phyloP scores from a whole-genome alignment of 2,113 vertebrate genomes.

The Ibidorhyncha struthersii region DNA sequence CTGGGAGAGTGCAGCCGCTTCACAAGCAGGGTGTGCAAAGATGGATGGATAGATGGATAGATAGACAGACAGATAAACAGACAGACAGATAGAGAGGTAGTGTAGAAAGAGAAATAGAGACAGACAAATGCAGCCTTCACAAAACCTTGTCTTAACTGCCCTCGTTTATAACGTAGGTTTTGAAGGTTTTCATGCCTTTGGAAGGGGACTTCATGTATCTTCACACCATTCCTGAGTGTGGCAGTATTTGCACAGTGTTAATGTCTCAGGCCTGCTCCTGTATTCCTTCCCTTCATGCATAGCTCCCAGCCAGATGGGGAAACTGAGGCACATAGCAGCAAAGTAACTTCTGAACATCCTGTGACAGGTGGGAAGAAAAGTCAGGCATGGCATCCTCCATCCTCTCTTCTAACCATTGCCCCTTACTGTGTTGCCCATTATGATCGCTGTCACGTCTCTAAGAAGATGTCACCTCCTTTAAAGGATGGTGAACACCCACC shows the following conservation, averaged over 20 bases:
- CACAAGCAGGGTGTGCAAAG: not conserved
- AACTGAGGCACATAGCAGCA: conserved; percentile 30
- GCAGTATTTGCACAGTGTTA: conserved; percentile 57
- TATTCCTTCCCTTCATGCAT: not conserved
- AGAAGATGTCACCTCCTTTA: not conserved
- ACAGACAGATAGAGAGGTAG: not conserved
- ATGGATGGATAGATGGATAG: too few relatives aligned
- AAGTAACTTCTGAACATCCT: not conserved
- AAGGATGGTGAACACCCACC: not conserved
- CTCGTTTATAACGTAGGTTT: fast-evolving
- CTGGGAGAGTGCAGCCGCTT: not conserved
- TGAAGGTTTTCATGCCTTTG: not conserved
- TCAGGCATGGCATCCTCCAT: not conserved
- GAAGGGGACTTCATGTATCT: conserved; percentile 40
- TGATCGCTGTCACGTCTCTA: not conserved
- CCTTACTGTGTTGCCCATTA: fast-evolving
- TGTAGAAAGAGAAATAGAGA: not conserved
- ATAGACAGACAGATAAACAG: not conserved
- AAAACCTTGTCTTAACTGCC: not conserved
- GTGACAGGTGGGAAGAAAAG: fast-evolving
- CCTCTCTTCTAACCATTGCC: not conserved
- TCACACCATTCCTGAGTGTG: conserved; percentile 56
- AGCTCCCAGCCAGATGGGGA: not conserved
- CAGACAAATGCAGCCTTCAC: not conserved
- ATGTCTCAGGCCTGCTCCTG: not conserved